Evolutionary conservation across 2,888 invertebrate genomes (phyloP), one percentile per base, ranked within the genome.

Genomic region (Erpobdella octoculata): DNA sequence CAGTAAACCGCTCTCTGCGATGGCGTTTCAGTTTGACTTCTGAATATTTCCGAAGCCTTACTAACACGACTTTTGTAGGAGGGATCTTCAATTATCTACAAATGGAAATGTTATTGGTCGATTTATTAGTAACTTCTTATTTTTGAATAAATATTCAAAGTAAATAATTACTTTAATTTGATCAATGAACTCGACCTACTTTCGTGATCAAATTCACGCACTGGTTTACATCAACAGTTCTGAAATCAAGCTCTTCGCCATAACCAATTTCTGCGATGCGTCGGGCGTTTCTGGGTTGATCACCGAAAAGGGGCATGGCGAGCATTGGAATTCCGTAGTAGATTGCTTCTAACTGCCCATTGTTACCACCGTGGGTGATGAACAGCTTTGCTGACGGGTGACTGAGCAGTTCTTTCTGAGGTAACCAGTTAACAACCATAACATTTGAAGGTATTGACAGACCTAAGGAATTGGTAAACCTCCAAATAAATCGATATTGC

Each of bases 351-450:
- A 88, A 87, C 36, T 87, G 81, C 68, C 90, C 89, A 76, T 90
- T 85, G 78, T 89, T 86, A 0, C 90, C 90, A 0, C 88, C 89
- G 78, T 90, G 90, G 0, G 88, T 88, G 75, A 90, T 86, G 78
- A 89, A 90, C 0, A 87, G 87, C 72, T 86, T 82, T 0, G 89
- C 86, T 76, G 89, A 89, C 0, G 88, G 88, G 79, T 90, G 89
- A 1, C 83, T 83, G 28, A 85, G 75, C 33, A 85, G 76, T 75
- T 83, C 82, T 72, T 83, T 83, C 38, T 83, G 84, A 8, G 84
- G 85, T n/a, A 85, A 76, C 83, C 83, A 84, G 12, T 79, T 75
- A 8, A 77, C 73, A 4, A 78, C 74, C 65, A 78, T 73, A 1
- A 84, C 81, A 75, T 84, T 84, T 1, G 35, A 21, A 12, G 72